Base-by-base conservation (phyloP, 2,797 vertebrate species). In the Argya squamiceps region DNA sequence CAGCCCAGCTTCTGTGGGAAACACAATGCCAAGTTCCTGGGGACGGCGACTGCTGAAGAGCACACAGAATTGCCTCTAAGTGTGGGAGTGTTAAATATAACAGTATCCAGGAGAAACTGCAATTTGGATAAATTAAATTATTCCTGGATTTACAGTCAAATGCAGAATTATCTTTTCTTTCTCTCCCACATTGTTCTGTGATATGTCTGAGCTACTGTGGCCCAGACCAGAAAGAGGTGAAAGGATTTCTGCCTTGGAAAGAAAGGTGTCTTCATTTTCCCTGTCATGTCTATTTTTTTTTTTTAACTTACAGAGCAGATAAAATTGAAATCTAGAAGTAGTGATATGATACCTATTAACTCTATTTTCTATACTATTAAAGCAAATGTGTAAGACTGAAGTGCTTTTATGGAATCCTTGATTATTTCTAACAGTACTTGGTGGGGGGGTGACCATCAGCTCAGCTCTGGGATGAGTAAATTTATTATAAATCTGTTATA, bases 41-140 rank as follows among this genome's bases (percentile, higher is more conserved):
- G 26, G 34, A 63, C 8, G 6, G 29, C 0, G 27, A 30, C 11
- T 55, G 50, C 56, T 46, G 4, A 39, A 74, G 47, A 92, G 47
- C 43, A 77, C 0, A 0, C 0, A 2, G 46, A 47, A 29, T 11
- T 59, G 37, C 41, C 74, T 84, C 23, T 18, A 52, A 62, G n/a
- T 4, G 20, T 6, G 7, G 46, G 63, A 55, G 32, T 41, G 55
- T 37, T 69, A 76, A 90, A 82, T 20, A 9, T 22, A 92, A 52
- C 43, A 52, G 26, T 34, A 63, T 34, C 47, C 55, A 63, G 55
- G 67, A 86, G 32, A 79, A 79, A 63, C 16, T 53, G 80, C 47
- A 62, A 19, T 86, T 37, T 59, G 43, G 67, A 84, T 49, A 76
- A 62, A 87, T 3, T 36, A 69, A 84, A 76, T 52, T 49, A 65